Evolutionary conservation across 2,888 invertebrate species (phyloP), one percentile per base, ranked within the genome.

Genomic region (Octonoba sinensis): DNA sequence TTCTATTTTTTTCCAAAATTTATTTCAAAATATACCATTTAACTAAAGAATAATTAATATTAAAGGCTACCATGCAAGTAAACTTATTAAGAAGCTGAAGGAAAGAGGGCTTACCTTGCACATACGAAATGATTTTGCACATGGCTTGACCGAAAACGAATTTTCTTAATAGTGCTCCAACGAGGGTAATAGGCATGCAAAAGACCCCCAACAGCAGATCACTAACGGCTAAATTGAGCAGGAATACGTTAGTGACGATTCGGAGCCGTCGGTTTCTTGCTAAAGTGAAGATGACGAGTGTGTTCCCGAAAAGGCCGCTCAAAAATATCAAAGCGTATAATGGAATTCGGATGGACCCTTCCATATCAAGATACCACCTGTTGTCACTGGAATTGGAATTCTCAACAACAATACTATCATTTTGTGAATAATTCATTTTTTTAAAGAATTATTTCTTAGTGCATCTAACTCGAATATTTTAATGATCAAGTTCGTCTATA

Each of bases 171-270:
- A 94, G 91, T 85, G 93, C 92, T 0, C 94, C 94, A 3, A 94
- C 91, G 4, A 95, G 90, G 0, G 95, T 95, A 86, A 95, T 94
- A 0, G 95, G 95, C 90, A 95, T 92, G 87, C 95, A 95, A 87
- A 95, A 93, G 0, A 95, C 94, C 0, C 94, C 93, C 59, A 95
- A 90, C 62, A 95, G 90, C 77, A 95, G 91, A 87, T 95, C 95
- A 0, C 93, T 92, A 84, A 93, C 90, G 0, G 93, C 88, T 86
- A 91, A 86, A 86, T 90, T 89, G 51, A 90, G 86, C 22, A 91
- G 87, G 84, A 90, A 90, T 46, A 90, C 88, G 85, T 91, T 91
- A 54, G 91, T 91, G 49, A 90, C 89, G 1, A 90, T 90, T 60
- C 91, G 86, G 90, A 91, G 90, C 54, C 89, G 86, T 74, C 89